phyloP scores from a whole-genome alignment of 2,888 invertebrate species.

The Syrista parreyssii region DNA sequence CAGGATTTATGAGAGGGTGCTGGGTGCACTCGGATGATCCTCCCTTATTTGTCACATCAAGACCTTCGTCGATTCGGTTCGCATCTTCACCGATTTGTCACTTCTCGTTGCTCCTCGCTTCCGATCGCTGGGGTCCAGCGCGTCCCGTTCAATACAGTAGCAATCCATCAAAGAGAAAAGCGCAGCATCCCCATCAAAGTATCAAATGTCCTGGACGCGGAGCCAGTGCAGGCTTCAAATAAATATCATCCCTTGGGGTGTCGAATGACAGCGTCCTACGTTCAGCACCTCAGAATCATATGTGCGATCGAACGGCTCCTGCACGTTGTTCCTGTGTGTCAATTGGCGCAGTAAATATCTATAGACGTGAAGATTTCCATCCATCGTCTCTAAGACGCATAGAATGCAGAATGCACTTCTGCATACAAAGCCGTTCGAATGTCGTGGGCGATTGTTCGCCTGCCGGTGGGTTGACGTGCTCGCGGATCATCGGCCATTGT shows the following conservation, averaged over 20 bases:
- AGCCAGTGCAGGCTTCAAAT: too few relatives aligned
- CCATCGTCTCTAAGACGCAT: constrained; percentile 13
- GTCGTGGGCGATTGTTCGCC: constrained; percentile 30
- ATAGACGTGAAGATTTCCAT: too few relatives aligned
- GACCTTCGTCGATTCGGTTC: constrained; percentile 19
- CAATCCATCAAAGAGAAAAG: too few relatives aligned
- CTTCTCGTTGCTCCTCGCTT: constrained; percentile 1
- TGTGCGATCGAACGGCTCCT: too few relatives aligned
- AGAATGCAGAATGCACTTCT: constrained; percentile 34
- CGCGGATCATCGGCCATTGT: constrained; percentile 33
- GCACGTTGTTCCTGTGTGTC: too few relatives aligned
- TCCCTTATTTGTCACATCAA: constrained; percentile 24
- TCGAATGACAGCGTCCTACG: too few relatives aligned
- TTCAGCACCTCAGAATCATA: accelerated
- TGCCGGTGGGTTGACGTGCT: constrained; percentile 31
- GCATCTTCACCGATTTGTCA: constrained; percentile 19
- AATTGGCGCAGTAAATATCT: too few relatives aligned
- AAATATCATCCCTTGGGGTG: too few relatives aligned
- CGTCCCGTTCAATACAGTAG: too few relatives aligned
- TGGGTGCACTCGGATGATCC: not conserved
- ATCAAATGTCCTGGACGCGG: too few relatives aligned
- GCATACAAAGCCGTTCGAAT: constrained; percentile 35
- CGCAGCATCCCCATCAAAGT: too few relatives aligned
- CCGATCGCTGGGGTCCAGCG: too few relatives aligned
- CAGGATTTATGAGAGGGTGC: not conserved